Percentiles rank a stretch among this genome's conserved stretches.
Conservation (phyloP, 2,113 vertebrate genomes). For the Pardalotus punctatus region DNA sequence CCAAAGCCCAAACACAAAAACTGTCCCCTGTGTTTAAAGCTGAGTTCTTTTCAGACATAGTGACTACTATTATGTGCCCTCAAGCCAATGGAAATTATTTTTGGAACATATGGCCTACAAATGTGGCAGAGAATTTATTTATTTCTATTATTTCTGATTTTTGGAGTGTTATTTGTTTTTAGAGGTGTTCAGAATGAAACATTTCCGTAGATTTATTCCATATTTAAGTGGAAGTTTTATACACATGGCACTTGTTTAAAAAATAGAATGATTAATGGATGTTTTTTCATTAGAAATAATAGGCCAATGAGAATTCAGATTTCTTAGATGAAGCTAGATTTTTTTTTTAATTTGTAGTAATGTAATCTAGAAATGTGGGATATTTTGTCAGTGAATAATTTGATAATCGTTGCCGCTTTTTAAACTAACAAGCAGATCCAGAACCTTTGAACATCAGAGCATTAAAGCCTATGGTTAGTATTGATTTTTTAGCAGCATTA, state of each 20-base stretch:
- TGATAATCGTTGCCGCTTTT: not conserved
- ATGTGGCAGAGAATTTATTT: not conserved
- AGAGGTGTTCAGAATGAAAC: not conserved
- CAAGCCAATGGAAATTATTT: not conserved
- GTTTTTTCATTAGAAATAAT: not conserved
- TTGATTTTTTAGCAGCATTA: not conserved
- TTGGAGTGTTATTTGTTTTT: not conserved
- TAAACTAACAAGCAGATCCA: not conserved
- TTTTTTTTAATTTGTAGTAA: not conserved
- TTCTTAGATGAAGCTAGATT: not conserved
- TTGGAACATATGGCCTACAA: not conserved
- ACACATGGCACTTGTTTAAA: not conserved
- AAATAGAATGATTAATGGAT: not conserved
- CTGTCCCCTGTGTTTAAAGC: not conserved
- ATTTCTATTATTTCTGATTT: not conserved
- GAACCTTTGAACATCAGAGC: not conserved
- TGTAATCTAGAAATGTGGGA: not conserved
- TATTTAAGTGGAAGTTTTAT: not conserved
- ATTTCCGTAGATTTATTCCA: not conserved
- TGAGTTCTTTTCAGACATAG: not conserved
- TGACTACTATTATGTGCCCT: not conserved
- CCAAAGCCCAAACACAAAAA: not conserved
- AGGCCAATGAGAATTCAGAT: not conserved
- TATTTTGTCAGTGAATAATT: not conserved
- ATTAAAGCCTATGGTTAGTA: not conserved